phyloP scores from a whole-genome alignment of 1,140 invertebrate species.

The Drosophila carrolli region DNA sequence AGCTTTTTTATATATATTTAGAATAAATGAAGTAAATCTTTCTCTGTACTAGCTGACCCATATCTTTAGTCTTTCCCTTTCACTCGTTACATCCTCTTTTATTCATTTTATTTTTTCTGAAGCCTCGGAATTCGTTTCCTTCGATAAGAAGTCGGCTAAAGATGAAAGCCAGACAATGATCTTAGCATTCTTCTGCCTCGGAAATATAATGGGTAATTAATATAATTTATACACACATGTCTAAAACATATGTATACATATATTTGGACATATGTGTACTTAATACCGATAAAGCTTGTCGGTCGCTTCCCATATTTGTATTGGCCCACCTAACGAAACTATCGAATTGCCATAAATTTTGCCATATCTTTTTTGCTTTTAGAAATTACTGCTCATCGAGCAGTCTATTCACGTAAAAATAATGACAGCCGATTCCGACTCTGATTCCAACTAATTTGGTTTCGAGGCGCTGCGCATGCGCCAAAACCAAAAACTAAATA shows the following conservation, averaged over 20 bases:
- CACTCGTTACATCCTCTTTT: neutral
- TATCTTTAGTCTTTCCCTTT: neutral
- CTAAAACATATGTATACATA: slow-evolving; percentile 4
- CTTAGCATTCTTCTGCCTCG: neutral
- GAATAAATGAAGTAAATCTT: neutral
- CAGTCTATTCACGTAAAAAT: slow-evolving; percentile 29
- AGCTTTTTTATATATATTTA: too few species aligned
- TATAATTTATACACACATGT: neutral
- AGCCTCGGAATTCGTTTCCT: neutral
- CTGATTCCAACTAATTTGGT: slow-evolving; percentile 13
- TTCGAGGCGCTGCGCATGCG: slow-evolving; percentile 60
- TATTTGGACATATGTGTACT: slow-evolving; percentile 2
- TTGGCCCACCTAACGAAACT: slow-evolving; percentile 6
- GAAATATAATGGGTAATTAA: slow-evolving; percentile 15
- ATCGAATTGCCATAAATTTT: slow-evolving; percentile 1
- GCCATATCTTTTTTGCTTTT: neutral
- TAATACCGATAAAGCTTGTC: slow-evolving; percentile 16
- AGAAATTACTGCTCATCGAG: neutral
- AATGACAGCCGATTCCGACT: slow-evolving; percentile 28
- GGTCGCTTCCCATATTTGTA: slow-evolving; percentile 16
- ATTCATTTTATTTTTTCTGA: neutral
- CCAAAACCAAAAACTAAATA: slow-evolving; percentile 15
- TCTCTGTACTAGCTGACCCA: slow-evolving; percentile 23
- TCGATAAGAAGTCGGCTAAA: slow-evolving; percentile 26
- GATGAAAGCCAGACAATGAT: slow-evolving; percentile 23